Conservation (phyloP, 2,888 invertebrate species). For the Coenonympha glycerion region DNA sequence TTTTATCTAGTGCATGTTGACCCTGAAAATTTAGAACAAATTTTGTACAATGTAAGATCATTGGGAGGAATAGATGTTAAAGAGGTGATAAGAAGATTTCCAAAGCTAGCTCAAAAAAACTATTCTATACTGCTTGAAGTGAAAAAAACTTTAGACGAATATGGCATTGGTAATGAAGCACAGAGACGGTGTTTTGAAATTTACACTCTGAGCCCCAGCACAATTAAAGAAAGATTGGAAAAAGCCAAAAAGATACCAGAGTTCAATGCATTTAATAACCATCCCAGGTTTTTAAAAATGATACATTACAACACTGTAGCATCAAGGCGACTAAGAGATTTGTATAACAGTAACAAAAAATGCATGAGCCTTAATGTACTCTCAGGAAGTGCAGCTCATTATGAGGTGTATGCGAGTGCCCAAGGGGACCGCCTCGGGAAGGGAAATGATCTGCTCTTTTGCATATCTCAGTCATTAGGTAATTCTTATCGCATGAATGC, state of each 20-base stretch:
- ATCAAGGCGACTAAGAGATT: constrained; percentile 45
- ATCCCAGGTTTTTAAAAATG: constrained; percentile 66
- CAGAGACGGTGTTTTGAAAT: constrained; percentile 66
- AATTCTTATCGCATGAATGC: constrained; percentile 41
- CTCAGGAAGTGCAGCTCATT: constrained; percentile 59
- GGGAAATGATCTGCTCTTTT: constrained; percentile 62
- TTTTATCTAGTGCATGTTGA: constrained; percentile 62
- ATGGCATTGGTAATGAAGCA: constrained; percentile 55
- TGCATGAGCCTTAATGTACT: constrained; percentile 63
- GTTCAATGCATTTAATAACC: constrained; percentile 52
- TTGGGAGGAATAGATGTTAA: constrained; percentile 65
- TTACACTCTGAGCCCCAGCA: constrained; percentile 49
- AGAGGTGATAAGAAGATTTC: constrained; percentile 60
- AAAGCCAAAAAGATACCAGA: constrained; percentile 57
- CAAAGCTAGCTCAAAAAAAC: constrained; percentile 57
- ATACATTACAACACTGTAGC: constrained; percentile 62
- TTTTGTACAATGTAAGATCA: constrained; percentile 47
- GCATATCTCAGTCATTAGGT: constrained; percentile 50
- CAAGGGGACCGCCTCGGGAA: constrained; percentile 65
- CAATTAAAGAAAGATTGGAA: constrained; percentile 54
- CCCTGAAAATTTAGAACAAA: constrained; percentile 58
- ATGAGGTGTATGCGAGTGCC: constrained; percentile 59
- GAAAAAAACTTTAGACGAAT: constrained; percentile 52
- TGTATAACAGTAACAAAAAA: constrained; percentile 58
- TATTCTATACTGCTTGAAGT: constrained; percentile 49